These are phyloP conservation scores for Anguilla megastoma DNA, from an alignment of 2,797 vertebrate species.

Conservation along the genomic window DNA sequence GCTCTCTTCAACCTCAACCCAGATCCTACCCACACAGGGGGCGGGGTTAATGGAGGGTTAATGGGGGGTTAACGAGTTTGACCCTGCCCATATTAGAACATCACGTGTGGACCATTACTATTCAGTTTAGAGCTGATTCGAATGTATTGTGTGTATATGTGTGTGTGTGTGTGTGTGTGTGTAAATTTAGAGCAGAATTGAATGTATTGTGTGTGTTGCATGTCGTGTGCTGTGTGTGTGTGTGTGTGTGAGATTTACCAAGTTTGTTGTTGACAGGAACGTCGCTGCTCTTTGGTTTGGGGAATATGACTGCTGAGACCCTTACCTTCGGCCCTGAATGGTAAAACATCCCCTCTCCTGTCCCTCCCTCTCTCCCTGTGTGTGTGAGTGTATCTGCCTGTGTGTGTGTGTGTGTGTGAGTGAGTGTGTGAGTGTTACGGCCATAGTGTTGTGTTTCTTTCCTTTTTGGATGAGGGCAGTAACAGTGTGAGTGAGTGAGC, in stretches of 20 bases:
- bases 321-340: constrained; percentile 96
- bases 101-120: too few relatives aligned
- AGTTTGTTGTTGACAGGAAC: background rate
- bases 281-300: constrained; percentile 60
- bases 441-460: background rate
- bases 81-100: too few relatives aligned
- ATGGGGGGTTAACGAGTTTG: too few relatives aligned
- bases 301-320: constrained; percentile 92
- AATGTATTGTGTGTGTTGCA: background rate
- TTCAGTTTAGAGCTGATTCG: too few relatives aligned
- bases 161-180: too few relatives aligned
- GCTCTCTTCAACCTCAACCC: constrained; percentile 60
- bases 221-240: background rate
- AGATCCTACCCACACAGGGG: too few relatives aligned
- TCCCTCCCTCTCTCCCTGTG: background rate
- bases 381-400: background rate
- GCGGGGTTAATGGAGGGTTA: too few relatives aligned
- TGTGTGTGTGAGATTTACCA: background rate
- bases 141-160: too few relatives aligned
- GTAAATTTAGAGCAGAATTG: background rate
- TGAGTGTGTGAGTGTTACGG: background rate
- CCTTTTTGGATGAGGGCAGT: too few relatives aligned
- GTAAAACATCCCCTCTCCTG: constrained; percentile 56
- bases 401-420: background rate
- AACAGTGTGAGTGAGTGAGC: background rate